Base-by-base conservation (phyloP, 2,113 vertebrate genomes). In the Scolopax mira region DNA sequence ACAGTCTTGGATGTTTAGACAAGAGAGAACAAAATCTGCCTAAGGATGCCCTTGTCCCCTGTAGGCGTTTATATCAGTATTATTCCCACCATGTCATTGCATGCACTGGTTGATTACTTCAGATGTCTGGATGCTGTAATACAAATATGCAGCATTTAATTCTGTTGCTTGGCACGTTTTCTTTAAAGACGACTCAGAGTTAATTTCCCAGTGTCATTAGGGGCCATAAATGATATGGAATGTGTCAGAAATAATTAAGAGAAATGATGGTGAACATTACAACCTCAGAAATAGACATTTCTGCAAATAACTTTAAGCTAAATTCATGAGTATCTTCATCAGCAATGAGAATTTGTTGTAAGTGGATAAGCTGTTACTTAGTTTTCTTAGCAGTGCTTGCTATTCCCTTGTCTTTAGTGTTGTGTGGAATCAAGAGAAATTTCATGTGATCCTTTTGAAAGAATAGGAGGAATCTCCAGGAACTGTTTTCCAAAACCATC, bases 231-330 rank as follows among this genome's bases (percentile, higher is more conserved):
- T 81, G 83, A 79, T 93, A 90, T 79, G 82, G 75, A 84, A 85
- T 84, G 87, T 55, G 80, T 97, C 94, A 96, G 93, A 96, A 96
- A 93, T 96, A 97, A 97, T 97, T 98, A 94, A 88, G 85, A 92
- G 90, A 93, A 85, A 88, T 55, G n/a, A 79, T 88, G 94, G 70
- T 22, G 79, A 94, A 54, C 65, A 55, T 79, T 74, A 28, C 30
- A 91, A 42, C 54, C 30, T 65, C 64, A 91, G 89, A 94, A 93
- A 93, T 25, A 92, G 75, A 66, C 4, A 55, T 89, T 96, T 88
- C 96, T 96, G 42, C 79, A 92, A 97, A 96, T 96, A 96, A 80
- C 51, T 94, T 84, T 92, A 1, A 6, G 70, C 44, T 66, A 70
- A 73, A 91, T 77, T 90, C 48, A 66, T n/a, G 55, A 89, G 65